These are phyloP conservation scores for Xenopus tropicalis DNA, from an alignment of 2,113 vertebrate genomes.

Conservation along the genomic window DNA sequence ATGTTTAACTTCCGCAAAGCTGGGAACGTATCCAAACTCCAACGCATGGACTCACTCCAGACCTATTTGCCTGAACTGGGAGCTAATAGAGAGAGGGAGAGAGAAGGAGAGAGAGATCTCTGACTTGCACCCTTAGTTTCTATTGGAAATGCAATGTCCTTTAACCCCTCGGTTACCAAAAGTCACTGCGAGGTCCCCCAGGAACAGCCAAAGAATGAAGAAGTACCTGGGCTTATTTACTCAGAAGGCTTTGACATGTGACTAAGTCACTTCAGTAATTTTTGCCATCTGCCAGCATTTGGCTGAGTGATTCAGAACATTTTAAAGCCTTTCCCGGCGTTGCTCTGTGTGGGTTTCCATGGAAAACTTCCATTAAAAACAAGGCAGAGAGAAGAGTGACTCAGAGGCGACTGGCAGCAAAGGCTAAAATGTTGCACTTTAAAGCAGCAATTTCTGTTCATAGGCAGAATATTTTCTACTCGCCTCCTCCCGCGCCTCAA, in stretches of 20 bases:
- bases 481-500: not conserved
- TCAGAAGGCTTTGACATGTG: constrained; percentile 17
- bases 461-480: constrained; percentile 17
- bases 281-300: constrained; percentile 53
- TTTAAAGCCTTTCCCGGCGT: constrained; percentile 57
- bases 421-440: constrained; percentile 26
- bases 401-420: constrained; percentile 58
- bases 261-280: not conserved
- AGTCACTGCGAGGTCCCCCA: not conserved
- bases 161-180: constrained; percentile 9
- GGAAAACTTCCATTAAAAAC: constrained; percentile 65
- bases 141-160: not conserved
- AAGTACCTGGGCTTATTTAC: constrained; percentile 3
- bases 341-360: constrained; percentile 62
- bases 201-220: not conserved
- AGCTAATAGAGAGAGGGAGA: constrained; percentile 17
- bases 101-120: not conserved
- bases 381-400: constrained; percentile 59
- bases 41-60: constrained; percentile 34
- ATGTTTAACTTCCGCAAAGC: constrained; percentile 34
- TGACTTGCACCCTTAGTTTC: not conserved
- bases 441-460: constrained; percentile 31
- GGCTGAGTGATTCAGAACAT: constrained; percentile 57
- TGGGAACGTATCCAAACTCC: constrained; percentile 32
- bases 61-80: constrained; percentile 10